Conservation (phyloP, 2,797 vertebrate genomes). For the Picus viridis region DNA sequence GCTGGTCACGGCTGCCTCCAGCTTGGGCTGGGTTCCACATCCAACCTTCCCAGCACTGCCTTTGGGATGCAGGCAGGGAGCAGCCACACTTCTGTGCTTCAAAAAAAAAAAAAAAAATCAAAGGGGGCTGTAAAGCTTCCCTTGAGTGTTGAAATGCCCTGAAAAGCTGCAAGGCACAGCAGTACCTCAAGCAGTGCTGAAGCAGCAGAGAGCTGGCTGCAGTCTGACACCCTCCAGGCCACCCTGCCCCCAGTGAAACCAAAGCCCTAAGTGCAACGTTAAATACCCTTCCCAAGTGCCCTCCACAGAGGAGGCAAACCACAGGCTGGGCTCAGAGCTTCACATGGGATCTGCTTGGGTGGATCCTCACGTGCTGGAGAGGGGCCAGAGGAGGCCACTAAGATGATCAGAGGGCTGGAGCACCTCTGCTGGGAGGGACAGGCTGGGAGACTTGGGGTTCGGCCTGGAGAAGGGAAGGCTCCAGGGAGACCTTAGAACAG, state of each 20-base stretch:
- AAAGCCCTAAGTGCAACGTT: neutral
- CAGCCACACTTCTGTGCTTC: neutral
- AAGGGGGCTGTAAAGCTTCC: neutral
- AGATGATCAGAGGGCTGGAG: too few species aligned
- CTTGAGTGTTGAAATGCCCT: neutral
- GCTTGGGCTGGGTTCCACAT: neutral
- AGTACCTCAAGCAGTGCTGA: neutral
- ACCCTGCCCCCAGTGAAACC: neutral
- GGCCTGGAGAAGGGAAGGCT: too few species aligned
- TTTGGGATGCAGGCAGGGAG: neutral
- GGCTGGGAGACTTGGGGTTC: too few species aligned
- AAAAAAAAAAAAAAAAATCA: neutral
- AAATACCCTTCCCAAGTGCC: neutral
- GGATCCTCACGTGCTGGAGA: neutral
- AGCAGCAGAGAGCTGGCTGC: neutral
- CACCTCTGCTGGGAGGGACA: too few species aligned
- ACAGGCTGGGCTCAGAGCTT: neutral
- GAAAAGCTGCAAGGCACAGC: neutral
- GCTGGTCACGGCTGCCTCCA: neutral
- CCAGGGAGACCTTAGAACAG: too few species aligned
- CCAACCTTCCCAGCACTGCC: accelerated
- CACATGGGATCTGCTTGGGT: neutral
- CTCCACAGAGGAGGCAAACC: neutral
- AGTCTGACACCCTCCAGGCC: neutral
- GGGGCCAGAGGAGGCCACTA: too few species aligned